These are phyloP conservation scores for Arvicanthis niloticus DNA, from an alignment of 2,113 vertebrate genomes.

Conservation along the genomic window DNA sequence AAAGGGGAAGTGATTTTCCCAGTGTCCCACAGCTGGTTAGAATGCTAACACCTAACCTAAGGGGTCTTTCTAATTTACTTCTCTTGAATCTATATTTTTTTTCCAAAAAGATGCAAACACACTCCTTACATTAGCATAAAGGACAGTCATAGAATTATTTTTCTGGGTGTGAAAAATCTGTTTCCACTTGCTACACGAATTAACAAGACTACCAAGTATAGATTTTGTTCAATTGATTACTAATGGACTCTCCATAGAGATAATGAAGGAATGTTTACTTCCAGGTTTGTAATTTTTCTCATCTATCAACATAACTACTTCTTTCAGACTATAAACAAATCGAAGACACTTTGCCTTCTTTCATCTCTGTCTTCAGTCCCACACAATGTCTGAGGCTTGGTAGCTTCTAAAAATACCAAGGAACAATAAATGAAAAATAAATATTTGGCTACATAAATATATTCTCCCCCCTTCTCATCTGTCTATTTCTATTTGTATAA, in stretches of 20 bases:
- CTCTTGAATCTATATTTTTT: constrained; percentile 34
- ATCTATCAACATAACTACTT: constrained; percentile 25
- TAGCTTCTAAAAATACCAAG: constrained; percentile 44
- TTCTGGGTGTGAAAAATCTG: background rate
- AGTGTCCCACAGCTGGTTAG: constrained; percentile 46
- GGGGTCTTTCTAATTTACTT: constrained; percentile 39
- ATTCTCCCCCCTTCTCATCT: too few species aligned
- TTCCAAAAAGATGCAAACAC: background rate
- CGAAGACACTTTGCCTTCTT: constrained; percentile 21
- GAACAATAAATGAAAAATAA: constrained; percentile 19
- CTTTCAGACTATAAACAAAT: constrained; percentile 40
- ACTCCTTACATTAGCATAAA: background rate
- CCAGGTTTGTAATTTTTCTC: background rate
- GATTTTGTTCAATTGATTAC: constrained; percentile 41
- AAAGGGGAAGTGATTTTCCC: constrained; percentile 51
- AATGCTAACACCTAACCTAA: constrained; percentile 24
- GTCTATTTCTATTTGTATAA: background rate
- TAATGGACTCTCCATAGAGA: constrained; percentile 37
- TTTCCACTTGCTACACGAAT: constrained; percentile 31
- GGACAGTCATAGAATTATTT: constrained; percentile 9
- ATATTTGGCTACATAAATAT: background rate
- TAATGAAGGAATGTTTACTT: background rate
- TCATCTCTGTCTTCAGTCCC: background rate
- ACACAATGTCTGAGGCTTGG: constrained; percentile 2
- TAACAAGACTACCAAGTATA: constrained; percentile 34